Base-by-base conservation (phyloP, 2,113 vertebrate species). In the Myotis lucifugus region DNA sequence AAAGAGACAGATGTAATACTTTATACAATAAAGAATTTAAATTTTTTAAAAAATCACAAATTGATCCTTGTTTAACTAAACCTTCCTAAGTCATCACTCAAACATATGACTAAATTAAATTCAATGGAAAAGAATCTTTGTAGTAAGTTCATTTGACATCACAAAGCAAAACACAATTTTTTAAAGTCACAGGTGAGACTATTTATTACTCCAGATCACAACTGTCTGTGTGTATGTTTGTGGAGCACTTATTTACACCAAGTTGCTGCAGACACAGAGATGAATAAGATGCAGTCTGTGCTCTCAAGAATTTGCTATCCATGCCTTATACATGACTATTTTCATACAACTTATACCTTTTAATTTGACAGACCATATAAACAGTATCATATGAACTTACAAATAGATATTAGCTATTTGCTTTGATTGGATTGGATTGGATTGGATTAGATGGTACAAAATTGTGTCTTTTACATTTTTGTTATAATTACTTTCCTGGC, bases 401-500 rank as follows among this genome's bases (percentile, higher is more conserved):
- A 94, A 93, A 84, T 82, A 59, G 23, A 96, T 96, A 92, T 94
- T 76, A 91, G 64, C 79, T 91, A 72, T 90, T 87, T 89, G 56
- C 46, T 91, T 95, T 96, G 46, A 95, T 77, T 94, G 82, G 59
- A 78, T 70, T 81, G 56, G 66, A 54, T 29, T 61, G 61, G 25
- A 5, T 64, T 64, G 59, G 25, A 23, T 64, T 96, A 42, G 67
- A 92, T 85, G 67, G 34, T 69, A 50, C 29, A 52, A 69, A 95
- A 96, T 84, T 77, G 64, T 13, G 8, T 91, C 50, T 90, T 94
- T 96, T 77, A 93, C 81, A 92, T 97, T 96, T 96, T 59, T 94
- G 54, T 90, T 93, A 66, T 89, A 90, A 92, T 95, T 87, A 50
- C 85, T 92, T 76, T 92, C 52, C 72, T 81, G 85, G 93, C 82